Percentiles rank a stretch among this genome's conserved stretches.
These are phyloP conservation scores for Cataglyphis rosenhaueri DNA, from an alignment of 2,888 invertebrate species.

Conservation along the genomic window DNA sequence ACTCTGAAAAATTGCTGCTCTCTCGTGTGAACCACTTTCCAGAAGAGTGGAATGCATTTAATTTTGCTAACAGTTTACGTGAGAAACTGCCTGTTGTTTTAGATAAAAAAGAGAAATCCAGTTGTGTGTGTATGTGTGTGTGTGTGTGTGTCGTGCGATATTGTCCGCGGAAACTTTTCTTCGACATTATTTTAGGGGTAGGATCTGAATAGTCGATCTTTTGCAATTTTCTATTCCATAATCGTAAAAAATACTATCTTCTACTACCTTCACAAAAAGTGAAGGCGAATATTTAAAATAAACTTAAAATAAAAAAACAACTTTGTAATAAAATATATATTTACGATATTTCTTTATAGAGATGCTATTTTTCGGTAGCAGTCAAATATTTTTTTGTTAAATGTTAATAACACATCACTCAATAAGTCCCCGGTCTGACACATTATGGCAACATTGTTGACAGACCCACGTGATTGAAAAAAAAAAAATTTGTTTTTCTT, in stretches of 20 bases:
- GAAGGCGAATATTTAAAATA: background rate
- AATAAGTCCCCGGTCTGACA: too few species aligned
- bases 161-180: background rate
- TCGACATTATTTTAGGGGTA: background rate
- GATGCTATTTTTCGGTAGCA: background rate
- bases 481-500: too few species aligned
- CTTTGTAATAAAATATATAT: background rate
- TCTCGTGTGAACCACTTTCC: background rate
- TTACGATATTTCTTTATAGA: background rate
- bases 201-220: background rate
- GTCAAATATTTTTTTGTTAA: background rate
- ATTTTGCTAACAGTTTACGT: slow-evolving; percentile 14
- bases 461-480: too few species aligned
- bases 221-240: background rate
- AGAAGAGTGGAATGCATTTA: slow-evolving; percentile 9
- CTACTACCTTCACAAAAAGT: too few species aligned
- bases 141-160: background rate
- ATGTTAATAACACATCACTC: background rate
- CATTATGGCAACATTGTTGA: too few species aligned
- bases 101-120: background rate
- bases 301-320: background rate
- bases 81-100: slow-evolving; percentile 1
- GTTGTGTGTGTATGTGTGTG: too few species aligned
- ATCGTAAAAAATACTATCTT: background rate
- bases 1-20: slow-evolving; percentile 12